phyloP scores from a whole-genome alignment of 2,888 invertebrate genomes.

The Parelbella ahira region DNA sequence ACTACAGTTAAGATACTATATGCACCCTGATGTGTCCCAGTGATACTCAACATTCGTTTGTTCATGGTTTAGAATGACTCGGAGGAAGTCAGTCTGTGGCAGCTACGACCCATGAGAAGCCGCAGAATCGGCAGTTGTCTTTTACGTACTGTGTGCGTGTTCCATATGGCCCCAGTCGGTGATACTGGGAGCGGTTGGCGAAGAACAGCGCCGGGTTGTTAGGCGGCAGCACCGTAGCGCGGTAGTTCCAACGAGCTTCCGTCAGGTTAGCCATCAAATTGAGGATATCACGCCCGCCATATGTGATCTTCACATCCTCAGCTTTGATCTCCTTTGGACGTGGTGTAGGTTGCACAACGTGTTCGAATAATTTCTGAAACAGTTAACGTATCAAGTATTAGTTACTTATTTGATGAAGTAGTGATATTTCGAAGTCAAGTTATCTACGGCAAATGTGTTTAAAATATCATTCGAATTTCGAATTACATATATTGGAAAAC shows the following conservation, averaged over 20 bases:
- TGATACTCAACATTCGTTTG: conserved; percentile 58
- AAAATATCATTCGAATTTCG: too few relatives aligned
- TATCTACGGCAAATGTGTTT: too few relatives aligned
- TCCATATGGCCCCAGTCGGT: conserved; percentile 78
- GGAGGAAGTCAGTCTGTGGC: conserved; percentile 66
- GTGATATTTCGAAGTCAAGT: too few relatives aligned
- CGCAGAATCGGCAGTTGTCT: conserved; percentile 74
- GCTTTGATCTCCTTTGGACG: conserved; percentile 60
- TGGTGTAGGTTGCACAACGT: conserved; percentile 66
- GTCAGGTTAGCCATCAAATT: conserved; percentile 80
- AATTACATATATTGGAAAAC: too few relatives aligned
- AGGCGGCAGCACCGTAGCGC: conserved; percentile 76
- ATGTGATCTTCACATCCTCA: conserved; percentile 65
- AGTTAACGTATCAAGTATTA: neutral
- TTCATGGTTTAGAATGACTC: conserved; percentile 53
- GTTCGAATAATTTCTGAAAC: conserved; percentile 72
- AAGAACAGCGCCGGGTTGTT: conserved; percentile 81
- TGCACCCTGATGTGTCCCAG: conserved; percentile 70
- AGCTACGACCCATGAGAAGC: conserved; percentile 73
- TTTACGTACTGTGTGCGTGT: conserved; percentile 80
- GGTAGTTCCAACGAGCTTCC: conserved; percentile 78
- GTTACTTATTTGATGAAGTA: too few relatives aligned
- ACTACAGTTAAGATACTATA: conserved; percentile 49
- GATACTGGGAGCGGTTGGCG: conserved; percentile 82
- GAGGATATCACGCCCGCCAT: conserved; percentile 79